Evolutionary conservation across 2,888 invertebrate species (phyloP), one percentile per base, ranked within the genome.

Genomic region (Mayetiola destructor): DNA sequence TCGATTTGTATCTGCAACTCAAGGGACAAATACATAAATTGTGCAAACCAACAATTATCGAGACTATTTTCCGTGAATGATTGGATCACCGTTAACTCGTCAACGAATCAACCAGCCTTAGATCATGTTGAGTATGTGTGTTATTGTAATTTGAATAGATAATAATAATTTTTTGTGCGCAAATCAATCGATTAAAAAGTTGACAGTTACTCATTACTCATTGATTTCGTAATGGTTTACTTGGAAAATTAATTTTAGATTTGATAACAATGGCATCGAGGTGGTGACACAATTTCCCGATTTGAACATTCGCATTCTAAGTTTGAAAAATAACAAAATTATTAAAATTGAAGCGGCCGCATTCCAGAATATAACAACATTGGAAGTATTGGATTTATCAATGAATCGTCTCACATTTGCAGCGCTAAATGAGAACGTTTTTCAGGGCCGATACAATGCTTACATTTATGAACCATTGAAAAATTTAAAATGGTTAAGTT

Each of bases 371-470:
- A 68, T 88, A 9, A 76, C 76, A 52, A 73, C 78, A 52, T 74
- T 89, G 67, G 72, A 72, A 0, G 76, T 76, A 2, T 65, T 90
- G 52, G 82, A 87, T 67, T 69, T 90, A 60, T 84, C 85, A 58
- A 68, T 81, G 59, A 89, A 89, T 63, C 73, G 78, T 48, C 69
- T 89, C 21, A 79, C 77, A 0, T 69, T 77, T 0, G 79, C 77
- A 1, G 71, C 69, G 0, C 67, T 89, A 2, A 71, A 70, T 59
- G 84, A 84, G 0, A 75, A 81, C 57, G 77, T 80, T 10, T 88
- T 89, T 65, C 77, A 80, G 75, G 88, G 73, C 61, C 60, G 60
- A 3, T 72, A 66, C 59, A 61, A 65, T 2, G 21, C 56, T 1
- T 30, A 62, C 2, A 60, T 63, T 27, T 70, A 64, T 60, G 60